A percentile compares a stretch with the other conserved stretches of the same genome.
Evolutionary conservation across 2,113 vertebrate genomes (phyloP).

Genomic region (Melanerpes aurifrons): DNA sequence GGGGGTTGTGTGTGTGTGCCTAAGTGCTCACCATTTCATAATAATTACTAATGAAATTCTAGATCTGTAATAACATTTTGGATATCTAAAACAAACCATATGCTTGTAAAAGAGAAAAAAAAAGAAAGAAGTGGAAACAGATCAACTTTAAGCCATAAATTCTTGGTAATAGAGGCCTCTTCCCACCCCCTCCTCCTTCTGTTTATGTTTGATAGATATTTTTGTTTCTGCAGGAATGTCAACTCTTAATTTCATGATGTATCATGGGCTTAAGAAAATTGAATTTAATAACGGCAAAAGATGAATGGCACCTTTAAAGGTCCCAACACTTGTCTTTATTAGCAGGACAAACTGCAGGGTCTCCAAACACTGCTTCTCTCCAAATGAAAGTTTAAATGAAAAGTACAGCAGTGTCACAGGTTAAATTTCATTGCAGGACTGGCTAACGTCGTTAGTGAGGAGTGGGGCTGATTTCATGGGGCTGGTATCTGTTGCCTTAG

Average conservation of each 20-base stretch:
- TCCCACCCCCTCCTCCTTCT: conserved; percentile 20
- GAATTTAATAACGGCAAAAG: conserved; percentile 87
- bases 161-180: conserved; percentile 77
- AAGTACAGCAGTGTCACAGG: conserved; percentile 84
- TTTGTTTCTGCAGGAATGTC: conserved; percentile 86
- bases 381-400: conserved; percentile 89
- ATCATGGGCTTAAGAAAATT: conserved; percentile 84
- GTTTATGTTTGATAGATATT: conserved; percentile 86
- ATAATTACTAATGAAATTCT: conserved; percentile 83
- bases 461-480: conserved; percentile 76
- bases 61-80: conserved; percentile 81
- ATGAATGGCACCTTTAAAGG: conserved; percentile 87
- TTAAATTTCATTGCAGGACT: conserved; percentile 83
- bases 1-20: conserved; percentile 30
- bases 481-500: conserved; percentile 80
- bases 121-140: conserved; percentile 73
- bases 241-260: conserved; percentile 87
- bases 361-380: conserved; percentile 81
- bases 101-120: conserved; percentile 69
- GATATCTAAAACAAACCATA: conserved; percentile 82
- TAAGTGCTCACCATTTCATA: conserved; percentile 74
- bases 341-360: conserved; percentile 82
- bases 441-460: conserved; percentile 78
- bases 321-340: conserved; percentile 89
- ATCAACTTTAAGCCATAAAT: conserved; percentile 82